These are phyloP conservation scores for Nothocercus nigrocapillus DNA, from an alignment of 2,113 vertebrate genomes.

Conservation along the genomic window DNA sequence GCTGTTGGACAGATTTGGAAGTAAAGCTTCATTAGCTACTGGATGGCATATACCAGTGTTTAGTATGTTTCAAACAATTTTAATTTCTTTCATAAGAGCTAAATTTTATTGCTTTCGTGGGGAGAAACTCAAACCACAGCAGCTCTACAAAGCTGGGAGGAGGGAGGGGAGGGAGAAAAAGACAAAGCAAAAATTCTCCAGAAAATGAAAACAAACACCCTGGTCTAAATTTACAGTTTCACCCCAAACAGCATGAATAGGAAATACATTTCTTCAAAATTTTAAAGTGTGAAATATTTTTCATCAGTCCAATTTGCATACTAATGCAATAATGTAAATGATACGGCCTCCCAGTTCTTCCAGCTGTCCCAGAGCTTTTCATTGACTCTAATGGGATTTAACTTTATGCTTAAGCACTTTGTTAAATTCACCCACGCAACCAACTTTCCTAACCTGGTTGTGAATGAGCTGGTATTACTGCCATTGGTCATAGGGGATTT, in stretches of 20 bases:
- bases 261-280: neutral
- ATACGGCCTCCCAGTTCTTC: neutral
- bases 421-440: neutral
- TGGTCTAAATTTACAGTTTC: neutral
- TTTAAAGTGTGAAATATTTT: neutral
- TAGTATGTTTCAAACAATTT: neutral
- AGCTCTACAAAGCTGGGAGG: neutral
- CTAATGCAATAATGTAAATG: neutral
- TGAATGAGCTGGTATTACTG: neutral
- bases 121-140: constrained; percentile 7
- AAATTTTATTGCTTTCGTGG: neutral
- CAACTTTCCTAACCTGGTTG: neutral
- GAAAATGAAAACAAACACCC: neutral
- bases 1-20: neutral
- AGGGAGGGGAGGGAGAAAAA: neutral
- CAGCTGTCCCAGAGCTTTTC: neutral
- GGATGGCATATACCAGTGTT: neutral
- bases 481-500: neutral
- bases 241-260: neutral
- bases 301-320: neutral
- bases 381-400: neutral
- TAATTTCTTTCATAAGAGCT: neutral
- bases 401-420: neutral
- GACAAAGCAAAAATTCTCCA: neutral
- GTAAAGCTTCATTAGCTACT: neutral